These are phyloP conservation scores for Diarsia brunnea DNA, from an alignment of 2,888 invertebrate species.

Conservation along the genomic window DNA sequence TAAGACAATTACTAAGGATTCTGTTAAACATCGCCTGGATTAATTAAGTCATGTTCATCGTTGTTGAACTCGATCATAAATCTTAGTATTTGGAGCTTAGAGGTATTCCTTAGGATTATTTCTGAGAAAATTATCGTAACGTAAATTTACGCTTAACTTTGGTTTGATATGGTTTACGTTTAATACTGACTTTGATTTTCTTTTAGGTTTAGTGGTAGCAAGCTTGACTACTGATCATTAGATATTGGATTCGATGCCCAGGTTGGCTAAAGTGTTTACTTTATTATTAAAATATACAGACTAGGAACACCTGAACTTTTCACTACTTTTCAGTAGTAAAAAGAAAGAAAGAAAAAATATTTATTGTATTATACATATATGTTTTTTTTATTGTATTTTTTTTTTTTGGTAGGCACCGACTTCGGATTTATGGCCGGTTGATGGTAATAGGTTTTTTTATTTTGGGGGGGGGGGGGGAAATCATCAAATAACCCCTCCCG, in stretches of 20 bases:
- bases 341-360: too few relatives aligned
- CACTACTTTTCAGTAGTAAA: too few relatives aligned
- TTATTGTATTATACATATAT: too few relatives aligned
- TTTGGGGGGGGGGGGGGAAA: too few relatives aligned
- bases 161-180: neutral
- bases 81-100: conserved; percentile 4
- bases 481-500: too few relatives aligned
- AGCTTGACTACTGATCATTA: neutral
- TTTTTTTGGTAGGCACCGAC: neutral
- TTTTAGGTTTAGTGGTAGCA: neutral
- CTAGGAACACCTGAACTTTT: neutral
- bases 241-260: neutral
- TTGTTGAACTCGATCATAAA: conserved; percentile 9
- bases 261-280: neutral
- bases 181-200: neutral
- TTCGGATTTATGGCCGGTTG: too few relatives aligned
- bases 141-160: neutral
- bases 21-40: conserved; percentile 21
- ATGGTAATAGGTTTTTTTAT: too few relatives aligned
- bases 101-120: neutral
- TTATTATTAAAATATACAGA: neutral
- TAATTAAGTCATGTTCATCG: conserved; percentile 26
- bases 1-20: conserved; percentile 16
- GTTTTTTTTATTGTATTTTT: too few relatives aligned
- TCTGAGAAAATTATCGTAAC: neutral